Evolutionary conservation across 2,113 vertebrate species (phyloP).

Genomic region (Hydrolagus affinis): DNA sequence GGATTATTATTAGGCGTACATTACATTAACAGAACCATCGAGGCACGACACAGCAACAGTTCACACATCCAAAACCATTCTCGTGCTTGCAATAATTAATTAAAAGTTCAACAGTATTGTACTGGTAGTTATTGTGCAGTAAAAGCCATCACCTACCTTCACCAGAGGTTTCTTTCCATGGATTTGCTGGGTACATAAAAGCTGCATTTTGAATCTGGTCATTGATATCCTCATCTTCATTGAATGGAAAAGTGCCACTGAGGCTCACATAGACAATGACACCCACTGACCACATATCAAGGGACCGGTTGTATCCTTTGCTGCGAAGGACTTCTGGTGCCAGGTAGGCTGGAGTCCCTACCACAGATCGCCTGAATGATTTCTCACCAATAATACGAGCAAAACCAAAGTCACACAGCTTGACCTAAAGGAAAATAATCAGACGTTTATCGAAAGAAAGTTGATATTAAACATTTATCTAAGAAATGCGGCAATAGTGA

Average conservation of each 20-base stretch:
- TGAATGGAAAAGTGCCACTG: constrained; percentile 93
- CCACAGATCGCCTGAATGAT: constrained; percentile 88
- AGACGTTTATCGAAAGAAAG: background rate
- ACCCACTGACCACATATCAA: constrained; percentile 98
- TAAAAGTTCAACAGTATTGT: background rate
- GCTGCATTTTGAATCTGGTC: constrained; percentile 97
- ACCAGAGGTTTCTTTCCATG: constrained; percentile 89
- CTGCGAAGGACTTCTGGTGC: constrained; percentile 91
- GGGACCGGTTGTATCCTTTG: constrained; percentile 93
- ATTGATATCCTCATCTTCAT: constrained; percentile 95
- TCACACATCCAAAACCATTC: background rate
- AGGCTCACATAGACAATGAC: constrained; percentile 94
- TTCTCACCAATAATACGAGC: constrained; percentile 96
- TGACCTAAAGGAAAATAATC: constrained; percentile 62
- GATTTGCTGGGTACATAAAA: constrained; percentile 93
- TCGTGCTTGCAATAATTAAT: background rate
- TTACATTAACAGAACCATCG: too few relatives aligned
- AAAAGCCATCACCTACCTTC: constrained; percentile 64
- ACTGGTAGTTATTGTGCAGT: background rate
- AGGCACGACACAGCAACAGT: too few relatives aligned
- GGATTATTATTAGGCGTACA: too few relatives aligned
- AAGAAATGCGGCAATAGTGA: background rate
- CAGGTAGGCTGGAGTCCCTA: constrained; percentile 89
- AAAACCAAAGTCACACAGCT: constrained; percentile 94
- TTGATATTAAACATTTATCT: background rate